Evolutionary conservation across 2,797 vertebrate species (phyloP).

Genomic region (Sebastiscus tertius): DNA sequence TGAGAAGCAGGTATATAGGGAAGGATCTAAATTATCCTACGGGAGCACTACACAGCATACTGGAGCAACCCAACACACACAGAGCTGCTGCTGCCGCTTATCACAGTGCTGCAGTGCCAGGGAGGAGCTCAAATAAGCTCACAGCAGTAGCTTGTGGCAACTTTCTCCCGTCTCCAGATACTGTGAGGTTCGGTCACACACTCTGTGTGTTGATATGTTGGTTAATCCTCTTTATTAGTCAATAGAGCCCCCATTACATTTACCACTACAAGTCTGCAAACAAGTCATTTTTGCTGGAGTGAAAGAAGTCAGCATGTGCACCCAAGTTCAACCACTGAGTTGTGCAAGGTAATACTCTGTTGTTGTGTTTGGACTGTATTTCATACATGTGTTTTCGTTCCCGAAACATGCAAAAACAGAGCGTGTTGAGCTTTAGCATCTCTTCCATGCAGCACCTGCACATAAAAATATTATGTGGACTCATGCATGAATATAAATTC

Average conservation of each 20-base stretch:
- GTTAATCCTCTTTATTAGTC: constrained; percentile 64
- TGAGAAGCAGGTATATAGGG: constrained; percentile 64
- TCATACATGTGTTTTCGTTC: background rate
- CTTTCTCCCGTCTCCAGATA: constrained; percentile 60
- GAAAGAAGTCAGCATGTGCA: constrained; percentile 12
- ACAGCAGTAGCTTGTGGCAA: constrained; percentile 63
- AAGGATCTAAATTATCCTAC: constrained; percentile 69
- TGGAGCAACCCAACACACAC: constrained; percentile 54
- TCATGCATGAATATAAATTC: constrained; percentile 16
- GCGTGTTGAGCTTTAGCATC: background rate
- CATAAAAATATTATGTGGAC: background rate
- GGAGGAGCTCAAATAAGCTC: constrained; percentile 65
- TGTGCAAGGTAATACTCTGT: background rate
- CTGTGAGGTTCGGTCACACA: constrained; percentile 55
- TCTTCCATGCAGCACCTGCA: background rate
- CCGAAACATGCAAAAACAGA: background rate
- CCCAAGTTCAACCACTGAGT: background rate
- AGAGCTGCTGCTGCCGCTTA: constrained; percentile 64
- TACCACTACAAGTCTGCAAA: constrained; percentile 27
- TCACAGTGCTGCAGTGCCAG: constrained; percentile 73
- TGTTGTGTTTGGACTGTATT: background rate
- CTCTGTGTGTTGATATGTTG: constrained; percentile 42
- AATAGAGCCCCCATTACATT: constrained; percentile 43
- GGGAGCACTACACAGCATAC: constrained; percentile 43
- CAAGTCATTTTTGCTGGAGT: constrained; percentile 18